Evolutionary conservation across 2,888 invertebrate species (phyloP).

Genomic region (Synergus japonicus): DNA sequence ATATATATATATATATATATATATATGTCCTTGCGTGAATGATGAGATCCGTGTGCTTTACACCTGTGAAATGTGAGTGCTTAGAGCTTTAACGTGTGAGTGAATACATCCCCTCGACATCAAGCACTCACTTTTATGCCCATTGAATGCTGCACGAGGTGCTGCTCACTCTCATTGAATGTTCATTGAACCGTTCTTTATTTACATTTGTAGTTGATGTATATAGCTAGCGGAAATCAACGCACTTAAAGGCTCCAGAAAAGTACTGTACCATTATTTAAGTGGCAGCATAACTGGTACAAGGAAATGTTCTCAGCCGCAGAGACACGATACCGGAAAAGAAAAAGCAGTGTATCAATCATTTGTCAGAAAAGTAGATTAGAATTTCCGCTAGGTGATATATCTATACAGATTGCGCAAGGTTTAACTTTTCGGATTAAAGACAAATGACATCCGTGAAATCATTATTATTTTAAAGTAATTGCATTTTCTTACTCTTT

Average conservation of each 20-base stretch:
- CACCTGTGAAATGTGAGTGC: background rate
- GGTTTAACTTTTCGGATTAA: too few species aligned
- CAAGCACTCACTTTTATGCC: background rate
- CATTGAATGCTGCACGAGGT: background rate
- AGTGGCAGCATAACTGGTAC: too few species aligned
- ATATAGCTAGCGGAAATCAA: background rate
- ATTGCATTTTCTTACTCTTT: too few species aligned
- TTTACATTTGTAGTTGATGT: background rate
- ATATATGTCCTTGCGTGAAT: conserved; percentile 6
- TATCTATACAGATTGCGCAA: too few species aligned
- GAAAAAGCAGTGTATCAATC: too few species aligned
- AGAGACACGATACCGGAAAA: too few species aligned
- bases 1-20: too few species aligned
- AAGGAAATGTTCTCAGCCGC: too few species aligned
- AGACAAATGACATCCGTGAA: too few species aligned
- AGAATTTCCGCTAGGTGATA: too few species aligned
- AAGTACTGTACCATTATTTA: background rate
- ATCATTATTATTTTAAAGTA: too few species aligned
- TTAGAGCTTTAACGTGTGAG: background rate
- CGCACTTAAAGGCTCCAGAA: background rate
- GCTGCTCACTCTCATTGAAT: background rate
- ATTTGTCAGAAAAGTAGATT: too few species aligned
- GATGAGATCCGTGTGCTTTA: conserved; percentile 22
- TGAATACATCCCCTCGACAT: conserved; percentile 3
- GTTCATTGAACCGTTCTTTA: background rate